Conservation (phyloP, 2,113 vertebrate genomes). For the Callipepla squamata region DNA sequence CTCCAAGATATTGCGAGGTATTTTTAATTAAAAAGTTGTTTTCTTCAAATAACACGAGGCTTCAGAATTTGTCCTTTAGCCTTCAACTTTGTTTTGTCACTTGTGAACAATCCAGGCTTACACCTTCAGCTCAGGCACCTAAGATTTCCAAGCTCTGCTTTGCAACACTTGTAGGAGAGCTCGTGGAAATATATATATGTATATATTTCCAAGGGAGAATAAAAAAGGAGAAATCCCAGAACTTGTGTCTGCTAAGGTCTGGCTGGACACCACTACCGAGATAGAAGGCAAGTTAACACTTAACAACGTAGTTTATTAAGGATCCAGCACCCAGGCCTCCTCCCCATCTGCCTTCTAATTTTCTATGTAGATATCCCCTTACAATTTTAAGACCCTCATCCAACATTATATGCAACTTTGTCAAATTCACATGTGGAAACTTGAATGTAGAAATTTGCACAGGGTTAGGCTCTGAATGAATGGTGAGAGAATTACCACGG, state of each 20-base stretch:
- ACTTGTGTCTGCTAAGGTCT: background rate
- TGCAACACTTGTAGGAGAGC: background rate
- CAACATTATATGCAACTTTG: background rate
- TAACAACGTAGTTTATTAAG: background rate
- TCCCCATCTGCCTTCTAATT: background rate
- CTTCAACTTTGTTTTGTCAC: background rate
- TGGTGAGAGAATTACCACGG: background rate
- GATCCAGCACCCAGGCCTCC: background rate
- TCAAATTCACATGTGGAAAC: background rate
- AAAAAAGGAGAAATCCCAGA: background rate
- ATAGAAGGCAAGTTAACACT: background rate
- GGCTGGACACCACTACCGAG: background rate
- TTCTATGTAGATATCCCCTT: background rate
- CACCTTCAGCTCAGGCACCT: background rate
- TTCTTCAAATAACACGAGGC: background rate
- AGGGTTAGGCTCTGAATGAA: background rate
- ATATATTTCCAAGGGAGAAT: background rate
- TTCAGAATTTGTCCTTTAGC: background rate
- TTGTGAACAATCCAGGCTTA: fast-evolving
- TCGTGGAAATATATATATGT: background rate
- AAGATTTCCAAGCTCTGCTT: background rate
- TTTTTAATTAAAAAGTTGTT: conserved; percentile 21
- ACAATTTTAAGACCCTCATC: background rate
- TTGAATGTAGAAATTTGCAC: background rate
- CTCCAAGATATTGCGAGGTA: conserved; percentile 34